These are phyloP conservation scores for Gymnosoma rotundatum DNA, from an alignment of 2,888 invertebrate species.

Conservation along the genomic window DNA sequence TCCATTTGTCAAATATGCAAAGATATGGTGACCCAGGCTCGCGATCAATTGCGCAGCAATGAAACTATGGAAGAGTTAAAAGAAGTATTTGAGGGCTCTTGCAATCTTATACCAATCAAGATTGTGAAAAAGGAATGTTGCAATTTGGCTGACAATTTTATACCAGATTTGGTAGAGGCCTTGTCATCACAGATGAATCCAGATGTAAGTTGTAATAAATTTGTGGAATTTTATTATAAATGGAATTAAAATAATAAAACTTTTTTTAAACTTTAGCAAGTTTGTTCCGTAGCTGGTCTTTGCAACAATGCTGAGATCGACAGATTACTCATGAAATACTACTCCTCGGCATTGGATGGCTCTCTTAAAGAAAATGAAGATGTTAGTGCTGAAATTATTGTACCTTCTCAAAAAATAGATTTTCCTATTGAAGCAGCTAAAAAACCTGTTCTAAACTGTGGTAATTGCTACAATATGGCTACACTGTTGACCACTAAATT, in stretches of 20 bases:
- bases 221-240: not conserved
- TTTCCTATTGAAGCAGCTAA: conserved; percentile 66
- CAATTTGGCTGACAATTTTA: conserved; percentile 91
- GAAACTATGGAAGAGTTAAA: conserved; percentile 93
- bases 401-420: conserved; percentile 40
- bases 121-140: conserved; percentile 89
- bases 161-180: conserved; percentile 93
- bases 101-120: conserved; percentile 90
- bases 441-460: conserved; percentile 75
- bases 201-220: conserved; percentile 81
- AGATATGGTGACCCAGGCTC: conserved; percentile 93
- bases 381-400: conserved; percentile 32
- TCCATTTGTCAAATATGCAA: conserved; percentile 92
- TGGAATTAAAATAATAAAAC: not conserved
- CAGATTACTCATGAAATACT: conserved; percentile 83
- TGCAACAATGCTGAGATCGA: conserved; percentile 91
- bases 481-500: conserved; percentile 78
- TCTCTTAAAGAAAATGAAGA: conserved; percentile 69
- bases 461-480: conserved; percentile 79
- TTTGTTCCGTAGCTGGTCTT: conserved; percentile 93
- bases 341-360: conserved; percentile 73
- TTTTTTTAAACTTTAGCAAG: conserved; percentile 82
- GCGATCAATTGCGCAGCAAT: conserved; percentile 93
- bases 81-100: conserved; percentile 94
- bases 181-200: conserved; percentile 96